phyloP scores from a whole-genome alignment of 2,888 invertebrate species.

The Sinhomidia bicolor region DNA sequence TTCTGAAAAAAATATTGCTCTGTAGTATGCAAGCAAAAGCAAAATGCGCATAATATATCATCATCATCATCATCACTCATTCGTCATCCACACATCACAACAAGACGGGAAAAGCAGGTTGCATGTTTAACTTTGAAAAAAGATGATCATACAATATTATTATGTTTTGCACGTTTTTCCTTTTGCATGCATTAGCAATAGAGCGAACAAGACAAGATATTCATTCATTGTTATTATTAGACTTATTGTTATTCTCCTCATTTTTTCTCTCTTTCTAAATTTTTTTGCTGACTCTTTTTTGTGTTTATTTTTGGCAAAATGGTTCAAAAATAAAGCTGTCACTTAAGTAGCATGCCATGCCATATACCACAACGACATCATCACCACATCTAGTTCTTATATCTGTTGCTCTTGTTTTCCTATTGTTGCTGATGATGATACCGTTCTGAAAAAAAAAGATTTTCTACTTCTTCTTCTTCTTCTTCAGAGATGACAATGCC shows the following conservation, averaged over 20 bases:
- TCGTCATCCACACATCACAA: constrained; percentile 8
- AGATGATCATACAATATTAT: constrained; percentile 19
- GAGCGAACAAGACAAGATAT: constrained; percentile 41
- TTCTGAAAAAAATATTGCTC: neutral
- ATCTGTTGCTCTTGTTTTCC: constrained; percentile 24
- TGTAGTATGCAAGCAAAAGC: neutral
- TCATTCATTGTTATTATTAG: neutral
- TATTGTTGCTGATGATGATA: constrained; percentile 11
- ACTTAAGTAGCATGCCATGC: constrained; percentile 17
- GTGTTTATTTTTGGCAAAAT: constrained; percentile 35
- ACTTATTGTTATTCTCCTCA: constrained; percentile 16
- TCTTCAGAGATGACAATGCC: constrained; percentile 43
- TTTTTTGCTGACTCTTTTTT: neutral
- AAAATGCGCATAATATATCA: constrained; percentile 15
- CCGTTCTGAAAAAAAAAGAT: constrained; percentile 27
- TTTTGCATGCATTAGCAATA: constrained; percentile 52
- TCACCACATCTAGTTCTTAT: neutral
- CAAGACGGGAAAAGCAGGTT: constrained; percentile 42
- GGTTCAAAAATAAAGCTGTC: constrained; percentile 40
- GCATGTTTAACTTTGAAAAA: constrained; percentile 42
- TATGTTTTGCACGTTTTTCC: constrained; percentile 35
- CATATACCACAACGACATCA: neutral
- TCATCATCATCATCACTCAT: constrained; percentile 8
- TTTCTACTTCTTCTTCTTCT: too few relatives aligned
- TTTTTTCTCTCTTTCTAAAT: neutral